phyloP scores from a whole-genome alignment of 2,888 invertebrate genomes.

The Andrena bucephala region DNA sequence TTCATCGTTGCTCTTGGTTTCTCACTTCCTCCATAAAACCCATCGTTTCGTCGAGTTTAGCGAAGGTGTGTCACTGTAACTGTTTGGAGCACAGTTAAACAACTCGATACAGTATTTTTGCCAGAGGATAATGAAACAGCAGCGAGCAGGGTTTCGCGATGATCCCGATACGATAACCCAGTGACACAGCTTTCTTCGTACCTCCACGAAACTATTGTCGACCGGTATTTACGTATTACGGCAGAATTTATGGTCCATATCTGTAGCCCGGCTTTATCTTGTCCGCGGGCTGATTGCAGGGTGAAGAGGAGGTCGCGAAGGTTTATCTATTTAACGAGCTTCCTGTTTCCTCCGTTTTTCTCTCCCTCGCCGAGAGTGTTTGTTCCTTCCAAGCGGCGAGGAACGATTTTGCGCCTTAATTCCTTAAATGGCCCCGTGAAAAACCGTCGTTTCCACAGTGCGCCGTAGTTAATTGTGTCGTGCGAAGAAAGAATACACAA shows the following conservation, averaged over 20 bases:
- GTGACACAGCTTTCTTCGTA: conserved; percentile 67
- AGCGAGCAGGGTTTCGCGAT: conserved; percentile 66
- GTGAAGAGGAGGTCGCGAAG: conserved; percentile 26
- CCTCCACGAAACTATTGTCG: conserved; percentile 51
- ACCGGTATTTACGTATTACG: conserved; percentile 47
- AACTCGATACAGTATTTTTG: conserved; percentile 9
- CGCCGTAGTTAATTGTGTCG: conserved; percentile 34
- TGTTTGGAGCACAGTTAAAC: background rate
- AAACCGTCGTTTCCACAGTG: conserved; percentile 29
- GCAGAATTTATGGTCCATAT: conserved; percentile 48
- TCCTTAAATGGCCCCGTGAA: conserved; percentile 40
- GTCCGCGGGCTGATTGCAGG: conserved; percentile 39
- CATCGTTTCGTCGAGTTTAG: background rate
- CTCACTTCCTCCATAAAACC: too few relatives aligned
- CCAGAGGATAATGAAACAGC: conserved; percentile 8
- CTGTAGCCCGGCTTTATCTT: conserved; percentile 35
- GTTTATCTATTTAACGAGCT: conserved; percentile 58
- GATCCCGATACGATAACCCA: conserved; percentile 76
- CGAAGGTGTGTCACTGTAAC: background rate
- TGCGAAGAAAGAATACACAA: conserved; percentile 8
- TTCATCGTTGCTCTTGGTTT: too few relatives aligned
- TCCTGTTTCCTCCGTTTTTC: conserved; percentile 46
- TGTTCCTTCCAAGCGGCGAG: conserved; percentile 38
- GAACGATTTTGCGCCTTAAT: conserved; percentile 42
- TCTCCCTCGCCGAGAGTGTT: conserved; percentile 3